Evolutionary conservation across 2,113 vertebrate genomes (phyloP).

Genomic region (Xyliphius kryptos): DNA sequence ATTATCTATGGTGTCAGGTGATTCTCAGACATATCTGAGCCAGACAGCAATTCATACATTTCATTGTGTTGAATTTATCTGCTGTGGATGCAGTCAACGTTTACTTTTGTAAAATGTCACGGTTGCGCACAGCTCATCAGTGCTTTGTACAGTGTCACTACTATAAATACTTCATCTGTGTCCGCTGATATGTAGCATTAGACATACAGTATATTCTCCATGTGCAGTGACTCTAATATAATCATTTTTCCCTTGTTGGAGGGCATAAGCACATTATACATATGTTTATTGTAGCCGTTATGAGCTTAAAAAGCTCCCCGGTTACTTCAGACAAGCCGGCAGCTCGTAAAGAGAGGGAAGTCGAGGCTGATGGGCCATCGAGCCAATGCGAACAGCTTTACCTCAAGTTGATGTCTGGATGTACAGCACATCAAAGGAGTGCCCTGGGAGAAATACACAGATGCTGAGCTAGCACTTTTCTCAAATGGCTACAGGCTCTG

Average conservation of each 20-base stretch:
- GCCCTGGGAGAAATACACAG: constrained; percentile 61
- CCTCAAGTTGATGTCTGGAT: constrained; percentile 69
- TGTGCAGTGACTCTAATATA: neutral
- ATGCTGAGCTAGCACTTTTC: constrained; percentile 67
- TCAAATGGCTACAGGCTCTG: constrained; percentile 51
- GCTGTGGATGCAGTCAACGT: too few species aligned
- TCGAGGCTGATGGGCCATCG: constrained; percentile 63
- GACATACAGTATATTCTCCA: neutral
- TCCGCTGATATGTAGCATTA: too few species aligned
- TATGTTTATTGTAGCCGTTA: constrained; percentile 21
- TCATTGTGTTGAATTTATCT: too few species aligned
- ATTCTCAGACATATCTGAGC: too few species aligned
- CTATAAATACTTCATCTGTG: too few species aligned
- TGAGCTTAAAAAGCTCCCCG: constrained; percentile 23
- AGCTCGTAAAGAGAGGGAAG: constrained; percentile 9
- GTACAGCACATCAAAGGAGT: constrained; percentile 68
- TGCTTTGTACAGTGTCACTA: too few species aligned
- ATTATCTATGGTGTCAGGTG: too few species aligned
- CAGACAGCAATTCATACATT: too few species aligned
- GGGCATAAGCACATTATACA: constrained; percentile 14
- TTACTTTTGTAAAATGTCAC: too few species aligned
- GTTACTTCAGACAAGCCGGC: constrained; percentile 6
- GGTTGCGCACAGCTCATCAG: too few species aligned
- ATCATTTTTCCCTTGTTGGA: neutral
- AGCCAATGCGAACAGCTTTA: constrained; percentile 54